Evolutionary conservation across 2,888 invertebrate genomes (phyloP).

Genomic region (Tuta absoluta): DNA sequence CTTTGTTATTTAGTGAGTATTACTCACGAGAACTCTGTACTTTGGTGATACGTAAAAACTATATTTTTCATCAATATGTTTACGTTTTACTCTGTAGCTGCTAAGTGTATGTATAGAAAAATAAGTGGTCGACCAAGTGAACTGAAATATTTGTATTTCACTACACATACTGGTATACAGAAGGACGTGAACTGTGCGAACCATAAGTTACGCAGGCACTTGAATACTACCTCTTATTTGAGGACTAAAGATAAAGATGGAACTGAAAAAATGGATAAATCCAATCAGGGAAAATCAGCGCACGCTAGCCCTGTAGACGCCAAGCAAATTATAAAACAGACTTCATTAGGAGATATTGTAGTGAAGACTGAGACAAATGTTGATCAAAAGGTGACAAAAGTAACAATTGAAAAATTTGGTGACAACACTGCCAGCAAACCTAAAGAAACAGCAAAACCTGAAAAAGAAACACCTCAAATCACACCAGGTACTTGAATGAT

Average conservation of each 20-base stretch:
- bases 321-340: conserved; percentile 54
- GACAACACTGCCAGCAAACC: neutral
- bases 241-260: neutral
- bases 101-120: conserved; percentile 64
- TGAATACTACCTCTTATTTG: conserved; percentile 13
- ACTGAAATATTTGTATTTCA: conserved; percentile 55
- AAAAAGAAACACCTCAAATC: neutral
- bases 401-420: conserved; percentile 58
- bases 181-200: conserved; percentile 41
- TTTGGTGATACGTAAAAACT: conserved; percentile 29
- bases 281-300: no score
- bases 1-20: neutral
- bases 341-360: conserved; percentile 60
- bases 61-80: conserved; percentile 40
- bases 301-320: conserved; percentile 31
- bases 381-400: conserved; percentile 68
- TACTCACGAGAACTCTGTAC: neutral
- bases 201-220: conserved; percentile 25
- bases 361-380: conserved; percentile 70
- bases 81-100: conserved; percentile 64
- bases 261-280: neutral
- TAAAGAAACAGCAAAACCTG: neutral
- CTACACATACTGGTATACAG: conserved; percentile 44
- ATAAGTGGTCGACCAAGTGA: conserved; percentile 57
- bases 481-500: neutral